phyloP scores from a whole-genome alignment of 2,797 vertebrate species.

The Rousettus madagascariensis region DNA sequence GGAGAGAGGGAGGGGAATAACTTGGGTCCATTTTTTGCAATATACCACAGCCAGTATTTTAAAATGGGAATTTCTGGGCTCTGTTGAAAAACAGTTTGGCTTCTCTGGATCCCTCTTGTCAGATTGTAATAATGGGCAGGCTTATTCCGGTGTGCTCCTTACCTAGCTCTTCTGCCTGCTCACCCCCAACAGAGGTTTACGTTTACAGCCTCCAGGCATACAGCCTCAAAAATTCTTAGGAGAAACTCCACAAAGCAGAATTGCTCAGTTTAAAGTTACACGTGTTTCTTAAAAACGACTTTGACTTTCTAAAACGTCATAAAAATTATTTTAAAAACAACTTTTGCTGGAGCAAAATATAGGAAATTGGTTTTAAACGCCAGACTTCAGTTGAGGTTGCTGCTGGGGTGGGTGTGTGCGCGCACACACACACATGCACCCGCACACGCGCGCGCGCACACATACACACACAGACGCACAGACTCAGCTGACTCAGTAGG shows the following conservation, averaged over 20 bases:
- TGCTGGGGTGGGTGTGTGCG: too few relatives aligned
- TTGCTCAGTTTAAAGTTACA: not conserved
- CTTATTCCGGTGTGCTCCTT: not conserved
- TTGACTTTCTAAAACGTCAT: not conserved
- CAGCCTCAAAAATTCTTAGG: not conserved
- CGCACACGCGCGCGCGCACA: too few relatives aligned
- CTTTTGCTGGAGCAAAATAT: not conserved
- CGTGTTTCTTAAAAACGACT: not conserved
- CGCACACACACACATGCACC: rapidly evolving
- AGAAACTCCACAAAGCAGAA: not conserved
- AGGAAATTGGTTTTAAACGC: not conserved
- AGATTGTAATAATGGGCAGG: not conserved
- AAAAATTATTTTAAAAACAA: not conserved
- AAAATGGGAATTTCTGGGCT: not conserved
- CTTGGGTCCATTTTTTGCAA: not conserved
- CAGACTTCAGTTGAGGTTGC: not conserved
- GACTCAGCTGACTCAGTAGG: not conserved
- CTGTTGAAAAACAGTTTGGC: not conserved
- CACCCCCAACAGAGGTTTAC: rapidly evolving
- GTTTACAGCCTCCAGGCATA: too few relatives aligned
- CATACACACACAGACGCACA: not conserved
- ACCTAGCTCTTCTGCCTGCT: not conserved
- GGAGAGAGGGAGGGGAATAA: not conserved
- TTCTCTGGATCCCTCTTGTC: not conserved
- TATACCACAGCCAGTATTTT: not conserved